phyloP scores from a whole-genome alignment of 2,797 vertebrate species.

The Propithecus perrieri region DNA sequence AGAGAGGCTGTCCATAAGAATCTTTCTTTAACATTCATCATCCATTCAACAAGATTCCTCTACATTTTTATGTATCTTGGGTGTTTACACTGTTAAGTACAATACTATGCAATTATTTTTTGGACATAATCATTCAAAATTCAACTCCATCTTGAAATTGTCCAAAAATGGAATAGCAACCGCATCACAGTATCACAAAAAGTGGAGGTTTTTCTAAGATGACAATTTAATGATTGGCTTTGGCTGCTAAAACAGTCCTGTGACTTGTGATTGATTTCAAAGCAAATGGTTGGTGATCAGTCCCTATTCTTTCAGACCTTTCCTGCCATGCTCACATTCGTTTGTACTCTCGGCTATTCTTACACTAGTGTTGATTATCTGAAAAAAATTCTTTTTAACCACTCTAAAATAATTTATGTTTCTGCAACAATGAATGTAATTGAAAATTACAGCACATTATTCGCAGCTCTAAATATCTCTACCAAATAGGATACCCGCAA shows the following conservation, averaged over 20 bases:
- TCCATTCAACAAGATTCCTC: not conserved
- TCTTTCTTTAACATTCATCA: not conserved
- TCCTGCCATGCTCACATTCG: not conserved
- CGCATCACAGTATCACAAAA: not conserved
- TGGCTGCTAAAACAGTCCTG: not conserved
- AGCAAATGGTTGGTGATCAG: slow-evolving; percentile 55
- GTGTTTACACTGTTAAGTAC: not conserved
- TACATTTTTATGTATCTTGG: not conserved
- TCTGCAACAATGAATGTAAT: slow-evolving; percentile 76
- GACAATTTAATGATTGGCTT: slow-evolving; percentile 4
- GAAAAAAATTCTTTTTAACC: slow-evolving; percentile 53
- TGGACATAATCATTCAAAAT: slow-evolving; percentile 21
- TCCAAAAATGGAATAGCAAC: slow-evolving; percentile 46
- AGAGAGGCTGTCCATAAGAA: not conserved
- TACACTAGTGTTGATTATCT: slow-evolving; percentile 39
- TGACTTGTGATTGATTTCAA: slow-evolving; percentile 27
- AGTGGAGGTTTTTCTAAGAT: not conserved
- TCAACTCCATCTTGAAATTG: slow-evolving; percentile 40
- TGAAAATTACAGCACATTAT: slow-evolving; percentile 75
- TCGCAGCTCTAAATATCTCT: slow-evolving; percentile 66
- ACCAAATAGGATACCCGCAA: not conserved
- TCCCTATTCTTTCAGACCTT: slow-evolving; percentile 25
- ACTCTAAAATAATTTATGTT: slow-evolving; percentile 65
- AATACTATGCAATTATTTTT: slow-evolving; percentile 10
- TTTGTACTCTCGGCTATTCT: slow-evolving; percentile 60